phyloP scores from a whole-genome alignment of 2,888 invertebrate genomes.

The Beris chalybata region DNA sequence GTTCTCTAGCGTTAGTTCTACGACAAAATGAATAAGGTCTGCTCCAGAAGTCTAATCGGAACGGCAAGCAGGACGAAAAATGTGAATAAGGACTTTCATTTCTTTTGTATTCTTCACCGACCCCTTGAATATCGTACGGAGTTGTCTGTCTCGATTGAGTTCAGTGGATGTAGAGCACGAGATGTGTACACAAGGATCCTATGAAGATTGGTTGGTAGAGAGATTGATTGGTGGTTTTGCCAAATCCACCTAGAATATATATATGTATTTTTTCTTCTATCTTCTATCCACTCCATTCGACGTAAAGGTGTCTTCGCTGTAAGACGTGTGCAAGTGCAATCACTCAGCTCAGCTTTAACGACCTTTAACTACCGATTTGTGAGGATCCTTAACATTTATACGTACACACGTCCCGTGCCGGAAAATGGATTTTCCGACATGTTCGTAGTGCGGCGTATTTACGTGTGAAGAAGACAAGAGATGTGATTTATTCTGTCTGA shows the following conservation, averaged over 20 bases:
- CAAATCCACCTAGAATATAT: too few relatives aligned
- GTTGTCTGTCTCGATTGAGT: too few relatives aligned
- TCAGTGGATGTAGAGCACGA: too few relatives aligned
- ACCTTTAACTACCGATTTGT: constrained; percentile 37
- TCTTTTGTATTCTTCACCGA: too few relatives aligned
- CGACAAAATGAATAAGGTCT: not conserved
- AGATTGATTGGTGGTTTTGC: too few relatives aligned
- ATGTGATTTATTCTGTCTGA: constrained; percentile 35
- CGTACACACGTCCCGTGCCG: too few relatives aligned
- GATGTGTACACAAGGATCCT: too few relatives aligned
- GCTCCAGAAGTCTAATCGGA: not conserved
- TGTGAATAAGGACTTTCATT: too few relatives aligned
- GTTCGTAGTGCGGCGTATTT: constrained; percentile 14
- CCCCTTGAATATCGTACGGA: too few relatives aligned
- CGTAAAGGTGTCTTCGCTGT: not conserved
- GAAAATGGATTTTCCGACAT: too few relatives aligned
- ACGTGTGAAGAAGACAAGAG: constrained; percentile 22
- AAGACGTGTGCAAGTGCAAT: constrained; percentile 32
- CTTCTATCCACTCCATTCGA: not conserved
- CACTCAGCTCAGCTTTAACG: constrained; percentile 34
- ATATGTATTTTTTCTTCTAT: too few relatives aligned
- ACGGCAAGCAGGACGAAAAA: not conserved
- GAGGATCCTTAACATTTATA: constrained; percentile 18
- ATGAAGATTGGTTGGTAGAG: too few relatives aligned
- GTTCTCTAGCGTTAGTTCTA: constrained; percentile 4